phyloP scores from a whole-genome alignment of 2,113 vertebrate species.

The Cervus canadensis region DNA sequence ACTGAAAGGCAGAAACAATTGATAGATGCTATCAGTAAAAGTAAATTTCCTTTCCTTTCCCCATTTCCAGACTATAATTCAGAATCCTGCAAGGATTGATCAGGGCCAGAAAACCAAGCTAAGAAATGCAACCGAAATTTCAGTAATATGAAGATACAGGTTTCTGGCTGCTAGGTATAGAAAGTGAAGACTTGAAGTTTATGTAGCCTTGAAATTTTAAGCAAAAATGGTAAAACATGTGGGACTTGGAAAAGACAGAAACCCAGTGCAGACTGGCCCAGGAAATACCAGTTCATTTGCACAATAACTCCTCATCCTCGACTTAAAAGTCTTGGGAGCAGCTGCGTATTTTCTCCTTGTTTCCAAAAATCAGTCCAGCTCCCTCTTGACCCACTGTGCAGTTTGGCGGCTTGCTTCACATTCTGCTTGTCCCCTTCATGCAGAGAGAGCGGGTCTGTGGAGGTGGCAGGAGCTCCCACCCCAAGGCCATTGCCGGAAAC shows the following conservation, averaged over 20 bases:
- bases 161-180: background rate
- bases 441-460: conserved; percentile 61
- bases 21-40: background rate
- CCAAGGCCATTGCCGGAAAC: conserved; percentile 39
- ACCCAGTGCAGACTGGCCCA: conserved; percentile 58
- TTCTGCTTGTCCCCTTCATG: conserved; percentile 63
- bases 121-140: background rate
- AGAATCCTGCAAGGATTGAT: background rate
- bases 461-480: background rate
- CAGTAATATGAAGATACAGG: background rate
- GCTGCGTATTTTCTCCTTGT: conserved; percentile 74
- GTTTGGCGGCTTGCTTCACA: conserved; percentile 72
- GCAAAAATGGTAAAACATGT: conserved; percentile 50
- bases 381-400: conserved; percentile 74
- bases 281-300: conserved; percentile 79
- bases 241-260: conserved; percentile 57
- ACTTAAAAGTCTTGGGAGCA: conserved; percentile 73
- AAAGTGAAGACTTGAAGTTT: background rate
- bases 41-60: background rate
- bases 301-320: conserved; percentile 76
- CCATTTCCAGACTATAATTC: background rate
- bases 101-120: background rate
- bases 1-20: background rate
- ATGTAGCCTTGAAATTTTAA: conserved; percentile 26
- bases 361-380: conserved; percentile 73